Evolutionary conservation across 2,888 invertebrate species (phyloP).

Genomic region (Hyposoter dolosus): DNA sequence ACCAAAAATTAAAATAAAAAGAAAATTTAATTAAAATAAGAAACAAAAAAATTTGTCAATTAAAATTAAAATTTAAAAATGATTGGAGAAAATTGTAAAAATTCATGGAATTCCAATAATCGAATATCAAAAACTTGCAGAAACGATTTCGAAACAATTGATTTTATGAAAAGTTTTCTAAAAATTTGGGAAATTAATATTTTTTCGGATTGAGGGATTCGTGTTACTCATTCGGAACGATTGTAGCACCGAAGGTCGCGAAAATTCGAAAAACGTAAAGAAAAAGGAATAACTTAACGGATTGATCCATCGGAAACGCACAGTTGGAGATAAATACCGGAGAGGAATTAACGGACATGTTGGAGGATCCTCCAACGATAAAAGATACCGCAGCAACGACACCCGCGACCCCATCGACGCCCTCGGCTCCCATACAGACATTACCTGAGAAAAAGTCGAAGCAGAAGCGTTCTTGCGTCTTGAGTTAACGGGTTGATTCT

Average conservation of each 20-base stretch:
- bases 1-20: too few species aligned
- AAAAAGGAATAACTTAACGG: conserved; percentile 53
- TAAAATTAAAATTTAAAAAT: neutral
- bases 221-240: neutral
- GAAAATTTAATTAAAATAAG: too few species aligned
- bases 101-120: too few species aligned
- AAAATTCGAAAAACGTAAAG: conserved; percentile 30
- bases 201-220: neutral
- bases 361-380: conserved; percentile 83
- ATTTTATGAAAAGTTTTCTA: neutral
- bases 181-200: neutral
- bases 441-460: conserved; percentile 82
- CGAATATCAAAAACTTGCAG: neutral
- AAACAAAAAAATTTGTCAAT: neutral
- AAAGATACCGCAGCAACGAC: conserved; percentile 81
- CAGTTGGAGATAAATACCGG: conserved; percentile 84
- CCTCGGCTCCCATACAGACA: conserved; percentile 79
- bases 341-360: conserved; percentile 83
- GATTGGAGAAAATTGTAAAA: neutral
- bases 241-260: neutral
- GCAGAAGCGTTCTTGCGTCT: conserved; percentile 82
- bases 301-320: conserved; percentile 69
- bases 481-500: conserved; percentile 80
- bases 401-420: conserved; percentile 82
- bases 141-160: neutral